Conservation (phyloP, 2,113 vertebrate species). For the Phrynocephalus versicolor region DNA sequence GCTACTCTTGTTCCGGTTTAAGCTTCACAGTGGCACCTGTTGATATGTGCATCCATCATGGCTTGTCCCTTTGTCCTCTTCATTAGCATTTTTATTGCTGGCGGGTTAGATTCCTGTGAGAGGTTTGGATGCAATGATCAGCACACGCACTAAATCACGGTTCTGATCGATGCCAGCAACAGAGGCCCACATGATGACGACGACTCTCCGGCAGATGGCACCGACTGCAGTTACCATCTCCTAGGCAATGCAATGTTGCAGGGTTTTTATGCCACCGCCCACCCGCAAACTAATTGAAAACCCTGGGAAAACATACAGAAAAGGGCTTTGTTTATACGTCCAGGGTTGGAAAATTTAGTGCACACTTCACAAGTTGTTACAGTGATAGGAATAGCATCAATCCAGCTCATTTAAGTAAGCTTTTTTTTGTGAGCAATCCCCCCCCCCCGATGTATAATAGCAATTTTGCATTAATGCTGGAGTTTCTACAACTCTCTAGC, state of each 20-base stretch:
- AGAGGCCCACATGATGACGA: conserved; percentile 49
- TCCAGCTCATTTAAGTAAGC: too few relatives aligned
- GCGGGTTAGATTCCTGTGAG: conserved; percentile 35
- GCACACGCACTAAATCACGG: conserved; percentile 30
- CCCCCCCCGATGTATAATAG: not conserved
- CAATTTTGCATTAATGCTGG: not conserved
- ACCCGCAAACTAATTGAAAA: conserved; percentile 56
- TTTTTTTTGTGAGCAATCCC: not conserved
- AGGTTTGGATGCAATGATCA: conserved; percentile 48
- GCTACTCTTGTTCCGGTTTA: not conserved
- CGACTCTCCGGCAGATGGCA: conserved; percentile 54
- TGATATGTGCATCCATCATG: conserved; percentile 29
- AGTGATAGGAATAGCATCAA: too few relatives aligned
- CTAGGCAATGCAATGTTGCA: conserved; percentile 32
- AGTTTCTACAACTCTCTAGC: not conserved
- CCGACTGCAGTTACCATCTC: conserved; percentile 42
- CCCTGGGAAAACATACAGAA: conserved; percentile 12
- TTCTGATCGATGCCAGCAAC: conserved; percentile 48
- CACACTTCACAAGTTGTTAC: not conserved
- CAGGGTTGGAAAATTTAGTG: too few relatives aligned
- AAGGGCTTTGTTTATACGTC: not conserved
- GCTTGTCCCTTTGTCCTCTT: conserved; percentile 36
- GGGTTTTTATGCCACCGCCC: conserved; percentile 48
- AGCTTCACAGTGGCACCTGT: not conserved
- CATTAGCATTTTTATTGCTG: conserved; percentile 36